Evolutionary conservation across 2,797 vertebrate genomes (phyloP), one percentile per base, ranked within the genome.

Genomic region (Cryptoblepharus egeriae): DNA sequence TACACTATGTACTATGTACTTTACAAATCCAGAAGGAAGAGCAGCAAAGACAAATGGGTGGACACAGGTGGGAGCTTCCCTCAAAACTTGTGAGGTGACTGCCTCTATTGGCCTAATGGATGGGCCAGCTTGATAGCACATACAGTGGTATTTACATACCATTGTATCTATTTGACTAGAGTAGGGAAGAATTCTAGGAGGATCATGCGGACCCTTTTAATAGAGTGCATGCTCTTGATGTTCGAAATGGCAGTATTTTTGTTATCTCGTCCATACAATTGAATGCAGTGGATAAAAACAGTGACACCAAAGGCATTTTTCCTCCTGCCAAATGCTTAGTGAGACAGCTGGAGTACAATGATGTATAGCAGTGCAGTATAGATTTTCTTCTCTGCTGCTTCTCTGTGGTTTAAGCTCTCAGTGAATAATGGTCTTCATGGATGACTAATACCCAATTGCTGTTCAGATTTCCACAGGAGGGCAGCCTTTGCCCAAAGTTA

Each of bases 401-500:
- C 32, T 58, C 3, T 61, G n/a, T 81, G 55, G 58, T 60, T 77
- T 26, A 7, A n/a, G 37, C 30, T 73, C n/a, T 73, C 35, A 45
- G n/a, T 39, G 39, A 74, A 72, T 81, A 0, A 10, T 32, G 60
- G 4, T 9, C 1, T 2, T 68, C 67, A 35, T 42, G 0, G 0
- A 20, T 80, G 10, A 1, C 30, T 61, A 2, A 35, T 83, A 32
- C 80, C 63, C 42, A 35, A 9, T 52, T 71, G 5, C 65, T 72
- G 30, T 18, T 45, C 61, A 37, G n/a, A 79, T 11, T 85, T 58
- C 92, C 93, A 57, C 92, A 93, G 84, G 93, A 89, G 92, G 93
- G 93, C 92, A 93, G 92, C 77, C 90, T 93, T 84, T 87, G 92
- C 79, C 89, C 76, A 30, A n/a, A 55, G 52, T 35, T 91, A 77